Evolutionary conservation across 2,113 vertebrate genomes (phyloP).

Genomic region (Hemichromis elongatus): DNA sequence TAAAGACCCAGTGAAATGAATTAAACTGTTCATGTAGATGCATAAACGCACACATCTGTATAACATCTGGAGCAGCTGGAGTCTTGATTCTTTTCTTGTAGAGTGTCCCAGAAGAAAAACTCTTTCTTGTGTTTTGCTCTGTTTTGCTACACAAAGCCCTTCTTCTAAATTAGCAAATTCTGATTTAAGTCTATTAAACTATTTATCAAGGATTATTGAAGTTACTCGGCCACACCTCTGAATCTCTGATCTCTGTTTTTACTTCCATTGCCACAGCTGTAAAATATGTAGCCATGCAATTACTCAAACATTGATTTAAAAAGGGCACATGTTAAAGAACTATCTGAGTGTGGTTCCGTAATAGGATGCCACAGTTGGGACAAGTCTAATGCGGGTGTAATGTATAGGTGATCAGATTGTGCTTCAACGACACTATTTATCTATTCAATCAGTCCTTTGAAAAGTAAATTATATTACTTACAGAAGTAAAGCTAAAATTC

Average conservation of each 20-base stretch:
- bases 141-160: not conserved
- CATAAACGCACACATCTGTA: not conserved
- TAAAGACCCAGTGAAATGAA: not conserved
- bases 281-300: not conserved
- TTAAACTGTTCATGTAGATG: not conserved
- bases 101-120: not conserved
- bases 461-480: not conserved
- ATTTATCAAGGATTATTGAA: not conserved
- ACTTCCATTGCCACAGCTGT: not conserved
- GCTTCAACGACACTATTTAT: not conserved
- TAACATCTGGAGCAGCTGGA: not conserved
- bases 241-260: not conserved
- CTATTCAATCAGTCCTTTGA: not conserved
- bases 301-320: not conserved
- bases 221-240: not conserved
- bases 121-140: not conserved
- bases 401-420: not conserved
- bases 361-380: too few species aligned
- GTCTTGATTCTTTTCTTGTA: not conserved
- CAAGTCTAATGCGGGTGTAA: not conserved
- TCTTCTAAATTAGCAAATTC: not conserved
- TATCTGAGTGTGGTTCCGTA: not conserved
- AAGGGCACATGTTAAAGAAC: not conserved
- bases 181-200: not conserved
- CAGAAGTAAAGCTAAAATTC: not conserved